Percentiles rank a stretch among this genome's conserved stretches.
Conservation (phyloP, 2,797 vertebrate genomes). For the Ctenochaetus hawaiiensis region DNA sequence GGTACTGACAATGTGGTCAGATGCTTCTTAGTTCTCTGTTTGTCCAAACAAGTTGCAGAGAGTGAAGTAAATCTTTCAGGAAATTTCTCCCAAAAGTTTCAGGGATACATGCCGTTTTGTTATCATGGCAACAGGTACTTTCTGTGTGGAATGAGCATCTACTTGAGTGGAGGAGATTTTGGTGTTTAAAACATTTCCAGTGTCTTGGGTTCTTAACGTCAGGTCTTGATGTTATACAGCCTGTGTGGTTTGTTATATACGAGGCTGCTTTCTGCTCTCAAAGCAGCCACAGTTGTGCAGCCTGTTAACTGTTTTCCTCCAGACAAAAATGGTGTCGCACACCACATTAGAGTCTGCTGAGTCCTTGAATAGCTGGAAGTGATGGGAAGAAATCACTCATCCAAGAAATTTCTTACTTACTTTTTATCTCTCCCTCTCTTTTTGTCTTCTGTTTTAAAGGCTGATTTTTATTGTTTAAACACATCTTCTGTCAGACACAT, state of each 20-base stretch:
- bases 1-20: not conserved
- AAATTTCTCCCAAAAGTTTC: not conserved
- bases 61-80: not conserved
- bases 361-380: conserved; percentile 4
- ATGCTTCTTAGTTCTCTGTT: not conserved
- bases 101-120: not conserved
- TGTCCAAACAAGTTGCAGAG: not conserved
- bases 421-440: conserved; percentile 4
- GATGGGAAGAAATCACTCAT: conserved; percentile 39
- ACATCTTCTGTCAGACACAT: conserved; percentile 11
- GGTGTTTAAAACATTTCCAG: not conserved
- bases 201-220: not conserved
- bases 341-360: conserved; percentile 34
- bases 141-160: not conserved
- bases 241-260: conserved; percentile 14
- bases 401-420: conserved; percentile 12
- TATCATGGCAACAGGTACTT: not conserved
- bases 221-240: conserved; percentile 16
- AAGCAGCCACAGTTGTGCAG: conserved; percentile 26
- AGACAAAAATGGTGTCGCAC: conserved; percentile 24
- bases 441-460: not conserved
- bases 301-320: conserved; percentile 29
- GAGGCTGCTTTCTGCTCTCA: conserved; percentile 22
- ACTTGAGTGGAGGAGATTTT: not conserved
- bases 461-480: not conserved